These are phyloP conservation scores for Porites divaricata DNA, from an alignment of 92 coral and sea anemone species.

Conservation along the genomic window DNA sequence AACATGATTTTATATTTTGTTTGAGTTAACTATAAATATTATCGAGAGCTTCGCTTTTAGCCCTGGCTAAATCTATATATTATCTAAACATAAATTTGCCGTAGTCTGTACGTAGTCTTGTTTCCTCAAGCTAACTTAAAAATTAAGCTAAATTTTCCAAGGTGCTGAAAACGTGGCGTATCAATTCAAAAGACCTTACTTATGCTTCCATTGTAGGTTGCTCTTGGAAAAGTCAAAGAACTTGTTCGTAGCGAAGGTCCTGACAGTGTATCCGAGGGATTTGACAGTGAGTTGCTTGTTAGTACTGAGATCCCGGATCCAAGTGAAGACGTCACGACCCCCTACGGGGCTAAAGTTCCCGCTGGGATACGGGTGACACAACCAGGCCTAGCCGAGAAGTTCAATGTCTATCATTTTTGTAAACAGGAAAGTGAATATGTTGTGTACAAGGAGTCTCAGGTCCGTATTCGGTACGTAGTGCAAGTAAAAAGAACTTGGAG, in stretches of 20 bases:
- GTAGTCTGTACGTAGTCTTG: no score
- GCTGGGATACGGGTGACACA: constrained; percentile 71
- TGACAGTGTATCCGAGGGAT: constrained; percentile 68
- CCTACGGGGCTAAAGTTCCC: constrained; percentile 87
- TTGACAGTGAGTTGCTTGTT: constrained; percentile 74
- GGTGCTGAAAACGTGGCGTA: no score
- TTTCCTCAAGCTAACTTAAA: no score
- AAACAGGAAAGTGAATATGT: constrained; percentile 65
- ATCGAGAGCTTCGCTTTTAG: no score
- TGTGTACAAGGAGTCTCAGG: constrained; percentile 82
- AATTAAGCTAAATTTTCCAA: no score
- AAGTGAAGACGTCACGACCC: constrained; percentile 77
- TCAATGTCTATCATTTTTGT: background rate
- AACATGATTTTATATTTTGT: no score
- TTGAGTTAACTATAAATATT: no score
- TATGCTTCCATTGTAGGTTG: constrained; percentile 58
- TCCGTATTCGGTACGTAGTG: constrained; percentile 71
- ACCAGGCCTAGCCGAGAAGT: constrained; percentile 53
- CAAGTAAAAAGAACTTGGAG: constrained; percentile 7
- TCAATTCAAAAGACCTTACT: no score
- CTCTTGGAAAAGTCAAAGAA: constrained; percentile 51
- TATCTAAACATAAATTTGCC: no score
- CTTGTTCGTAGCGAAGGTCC: constrained; percentile 17
- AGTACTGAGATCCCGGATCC: constrained; percentile 74
- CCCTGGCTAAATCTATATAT: no score